Percentiles rank a stretch among this genome's conserved stretches.
Evolutionary conservation across 2,113 vertebrate genomes (phyloP).

Genomic region (Nicator chloris): DNA sequence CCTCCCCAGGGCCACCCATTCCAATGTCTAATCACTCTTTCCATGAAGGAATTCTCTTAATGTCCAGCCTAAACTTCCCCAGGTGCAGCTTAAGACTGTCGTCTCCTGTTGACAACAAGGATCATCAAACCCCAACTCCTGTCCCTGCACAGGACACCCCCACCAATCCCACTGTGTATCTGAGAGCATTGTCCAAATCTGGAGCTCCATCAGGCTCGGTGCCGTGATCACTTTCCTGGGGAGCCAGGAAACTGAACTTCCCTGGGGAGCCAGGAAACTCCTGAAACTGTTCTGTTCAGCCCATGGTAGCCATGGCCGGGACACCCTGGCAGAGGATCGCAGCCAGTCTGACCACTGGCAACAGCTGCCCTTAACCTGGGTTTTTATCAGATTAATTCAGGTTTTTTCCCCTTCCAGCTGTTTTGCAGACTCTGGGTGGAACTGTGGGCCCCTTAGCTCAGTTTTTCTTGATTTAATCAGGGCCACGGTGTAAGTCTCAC

Average conservation of each 20-base stretch:
- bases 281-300: too few relatives aligned
- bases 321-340: not conserved
- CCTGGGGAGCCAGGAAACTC: not conserved
- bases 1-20: not conserved
- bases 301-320: fast-evolving
- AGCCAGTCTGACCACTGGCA: not conserved
- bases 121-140: not conserved
- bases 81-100: not conserved
- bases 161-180: not conserved
- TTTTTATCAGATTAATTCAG: not conserved
- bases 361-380: fast-evolving
- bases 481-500: not conserved
- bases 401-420: too few relatives aligned
- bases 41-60: not conserved
- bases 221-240: not conserved
- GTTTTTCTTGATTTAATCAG: not conserved
- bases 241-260: not conserved
- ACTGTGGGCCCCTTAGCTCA: fast-evolving
- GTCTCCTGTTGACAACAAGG: not conserved
- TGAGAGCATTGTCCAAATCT: not conserved
- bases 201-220: fast-evolving
- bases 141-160: not conserved
- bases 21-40: not conserved
- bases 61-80: not conserved
- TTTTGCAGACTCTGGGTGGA: not conserved